Evolutionary conservation across 2,888 invertebrate species (phyloP), one percentile per base, ranked within the genome.

Genomic region (Diadegma fenestrale): DNA sequence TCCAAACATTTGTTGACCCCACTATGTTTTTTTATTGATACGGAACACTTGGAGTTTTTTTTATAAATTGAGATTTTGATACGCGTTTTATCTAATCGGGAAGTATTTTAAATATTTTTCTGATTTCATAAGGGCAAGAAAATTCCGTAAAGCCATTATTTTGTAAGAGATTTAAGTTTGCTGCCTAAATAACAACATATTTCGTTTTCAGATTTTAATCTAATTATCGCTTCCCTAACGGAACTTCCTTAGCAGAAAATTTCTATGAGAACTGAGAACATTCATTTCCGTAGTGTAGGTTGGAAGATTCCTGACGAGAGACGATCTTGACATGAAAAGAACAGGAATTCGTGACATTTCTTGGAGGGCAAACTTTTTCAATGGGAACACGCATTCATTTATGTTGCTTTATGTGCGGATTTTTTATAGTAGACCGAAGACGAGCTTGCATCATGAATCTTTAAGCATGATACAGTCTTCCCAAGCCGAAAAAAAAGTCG

Each of bases 361-460:
- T 26, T 22, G 54, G n/a, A 64, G 22, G 51, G 37, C 45, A 54
- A 66, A 63, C 63, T 71, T 76, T 43, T 41, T n/a, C 41, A 41
- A 30, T 58, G 66, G 66, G 26, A 17, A 43, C 14, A n/a, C 22
- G n/a, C 22, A 73, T 43, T 58, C 22, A 43, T 43, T 61, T 66
- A 30, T 2, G 26, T 73, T 43, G 17, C 30, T 73, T 30, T 61
- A 43, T 73, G 33, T 45, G 17, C 22, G 41, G 37, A 58, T 72
- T 61, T 8, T 72, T 22, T 14, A 72, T 41, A 58, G 22, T 12
- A 22, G 19, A 48, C 48, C 41, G 5, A 78, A 54, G 48, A 26
- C 22, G 58, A 26, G n/a, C 63, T 75, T 58, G 45, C 22, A 37
- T 79, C 69, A 19, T 80, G 43, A 75, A 83, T 83, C 68, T 75